Evolutionary conservation across 2,797 vertebrate genomes (phyloP).

Genomic region (Protonibea diacanthus): DNA sequence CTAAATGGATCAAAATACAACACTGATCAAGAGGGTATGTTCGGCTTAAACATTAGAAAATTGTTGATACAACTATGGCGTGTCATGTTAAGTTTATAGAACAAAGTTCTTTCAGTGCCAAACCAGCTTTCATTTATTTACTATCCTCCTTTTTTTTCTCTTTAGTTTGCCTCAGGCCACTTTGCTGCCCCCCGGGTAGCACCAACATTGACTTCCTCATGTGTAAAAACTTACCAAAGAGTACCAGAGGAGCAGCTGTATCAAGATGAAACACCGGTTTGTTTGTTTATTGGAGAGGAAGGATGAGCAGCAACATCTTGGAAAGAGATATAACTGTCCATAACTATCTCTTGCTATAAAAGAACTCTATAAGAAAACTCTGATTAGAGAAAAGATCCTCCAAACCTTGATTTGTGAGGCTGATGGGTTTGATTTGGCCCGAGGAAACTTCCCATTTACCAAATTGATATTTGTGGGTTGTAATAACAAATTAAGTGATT

Average conservation of each 20-base stretch:
- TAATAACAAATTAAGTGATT: not conserved
- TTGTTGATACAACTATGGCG: not conserved
- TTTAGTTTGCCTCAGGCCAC: slow-evolving; percentile 1
- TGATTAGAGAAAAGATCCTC: not conserved
- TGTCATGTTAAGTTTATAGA: not conserved
- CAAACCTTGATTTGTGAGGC: not conserved
- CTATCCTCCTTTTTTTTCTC: slow-evolving; percentile 13
- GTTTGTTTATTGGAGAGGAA: slow-evolving; percentile 8
- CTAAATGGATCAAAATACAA: not conserved
- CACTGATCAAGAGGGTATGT: not conserved
- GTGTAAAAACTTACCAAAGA: slow-evolving; percentile 6
- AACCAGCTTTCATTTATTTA: slow-evolving; percentile 27
- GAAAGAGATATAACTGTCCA: not conserved
- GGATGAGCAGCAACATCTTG: not conserved
- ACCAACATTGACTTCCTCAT: not conserved
- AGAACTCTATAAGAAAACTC: too few relatives aligned
- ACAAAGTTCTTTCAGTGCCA: not conserved
- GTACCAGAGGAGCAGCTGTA: not conserved
- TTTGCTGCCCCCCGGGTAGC: not conserved
- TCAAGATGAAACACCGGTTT: not conserved
- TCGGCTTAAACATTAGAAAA: not conserved
- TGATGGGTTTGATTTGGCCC: not conserved
- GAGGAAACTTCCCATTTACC: not conserved
- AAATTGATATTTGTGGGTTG: not conserved
- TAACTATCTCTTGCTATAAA: too few relatives aligned